A percentile compares a stretch with the other conserved stretches of the same genome.
phyloP scores from a whole-genome alignment of 2,113 vertebrate genomes.

The Eretmochelys imbricata region DNA sequence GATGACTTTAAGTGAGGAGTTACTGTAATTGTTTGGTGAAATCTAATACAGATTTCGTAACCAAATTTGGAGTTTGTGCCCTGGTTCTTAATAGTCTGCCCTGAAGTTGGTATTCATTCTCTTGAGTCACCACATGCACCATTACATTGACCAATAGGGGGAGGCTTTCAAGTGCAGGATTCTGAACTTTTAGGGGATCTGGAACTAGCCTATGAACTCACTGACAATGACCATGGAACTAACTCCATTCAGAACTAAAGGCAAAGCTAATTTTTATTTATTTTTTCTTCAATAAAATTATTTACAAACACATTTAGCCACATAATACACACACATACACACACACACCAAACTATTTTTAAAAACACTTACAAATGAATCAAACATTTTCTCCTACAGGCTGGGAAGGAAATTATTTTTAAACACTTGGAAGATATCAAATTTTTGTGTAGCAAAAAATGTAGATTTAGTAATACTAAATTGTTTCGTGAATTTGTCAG shows the following conservation, averaged over 20 bases:
- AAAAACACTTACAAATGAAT: neutral
- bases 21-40: neutral
- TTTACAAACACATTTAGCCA: neutral
- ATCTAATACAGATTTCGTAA: neutral
- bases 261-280: neutral
- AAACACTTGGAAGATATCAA: neutral
- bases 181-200: neutral
- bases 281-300: neutral
- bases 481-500: too few relatives aligned
- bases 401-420: neutral
- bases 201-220: neutral
- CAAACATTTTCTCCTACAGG: neutral
- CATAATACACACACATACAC: neutral
- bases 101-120: neutral
- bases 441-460: too few relatives aligned
- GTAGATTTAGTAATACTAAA: too few relatives aligned
- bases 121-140: neutral
- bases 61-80: neutral
- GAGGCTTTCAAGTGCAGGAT: neutral
- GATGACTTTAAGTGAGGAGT: too few relatives aligned
- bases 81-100: neutral
- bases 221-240: neutral
- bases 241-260: neutral
- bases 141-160: neutral
- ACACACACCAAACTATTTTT: neutral